phyloP scores from a whole-genome alignment of 1,140 invertebrate genomes.

The Sitobion miscanthi region DNA sequence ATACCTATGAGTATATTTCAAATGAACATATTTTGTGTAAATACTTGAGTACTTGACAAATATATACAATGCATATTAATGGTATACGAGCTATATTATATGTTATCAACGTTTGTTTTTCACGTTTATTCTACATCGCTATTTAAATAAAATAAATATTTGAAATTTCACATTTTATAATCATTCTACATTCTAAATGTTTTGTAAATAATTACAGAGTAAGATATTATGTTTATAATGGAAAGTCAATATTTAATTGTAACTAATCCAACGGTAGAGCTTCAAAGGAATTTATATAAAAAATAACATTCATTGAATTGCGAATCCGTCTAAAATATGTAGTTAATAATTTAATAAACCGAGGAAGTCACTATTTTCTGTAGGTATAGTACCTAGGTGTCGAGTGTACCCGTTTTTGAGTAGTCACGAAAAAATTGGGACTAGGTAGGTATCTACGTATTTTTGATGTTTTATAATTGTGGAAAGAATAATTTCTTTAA shows the following conservation, averaged over 20 bases:
- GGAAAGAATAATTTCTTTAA: neutral
- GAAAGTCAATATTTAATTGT: too few relatives aligned
- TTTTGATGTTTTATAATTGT: neutral
- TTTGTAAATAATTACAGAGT: neutral
- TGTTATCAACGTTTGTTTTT: neutral
- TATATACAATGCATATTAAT: neutral
- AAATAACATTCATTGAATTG: neutral
- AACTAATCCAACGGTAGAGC: neutral
- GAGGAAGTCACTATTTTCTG: neutral
- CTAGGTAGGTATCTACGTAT: neutral
- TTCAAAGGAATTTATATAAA: neutral
- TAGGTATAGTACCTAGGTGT: too few relatives aligned
- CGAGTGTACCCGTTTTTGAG: too few relatives aligned
- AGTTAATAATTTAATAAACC: neutral
- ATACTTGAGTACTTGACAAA: neutral
- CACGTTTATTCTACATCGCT: neutral
- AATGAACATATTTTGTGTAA: neutral
- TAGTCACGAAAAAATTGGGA: too few relatives aligned
- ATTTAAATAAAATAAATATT: constrained; percentile 1
- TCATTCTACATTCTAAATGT: neutral
- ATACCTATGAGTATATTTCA: neutral
- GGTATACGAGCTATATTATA: neutral
- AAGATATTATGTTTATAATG: neutral
- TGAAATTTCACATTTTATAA: neutral
- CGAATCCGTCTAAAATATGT: neutral